phyloP scores from a whole-genome alignment of 2,888 invertebrate genomes.

The Acanthosepion lycidas region DNA sequence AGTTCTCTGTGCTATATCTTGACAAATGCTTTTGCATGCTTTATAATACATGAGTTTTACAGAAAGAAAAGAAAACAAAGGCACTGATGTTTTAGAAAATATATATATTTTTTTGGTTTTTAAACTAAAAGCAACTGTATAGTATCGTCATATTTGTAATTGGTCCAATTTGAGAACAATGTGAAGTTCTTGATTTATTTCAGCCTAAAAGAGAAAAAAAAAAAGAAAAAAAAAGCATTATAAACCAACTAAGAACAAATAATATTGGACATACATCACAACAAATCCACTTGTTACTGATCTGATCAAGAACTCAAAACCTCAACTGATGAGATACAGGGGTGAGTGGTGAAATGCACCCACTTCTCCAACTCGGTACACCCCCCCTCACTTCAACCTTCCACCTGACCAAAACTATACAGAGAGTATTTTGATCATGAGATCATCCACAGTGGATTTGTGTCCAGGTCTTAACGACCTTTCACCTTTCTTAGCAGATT shows the following conservation, averaged over 20 bases:
- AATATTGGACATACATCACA: not conserved
- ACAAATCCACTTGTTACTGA: not conserved
- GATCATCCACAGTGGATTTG: too few species aligned
- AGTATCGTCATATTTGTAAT: not conserved
- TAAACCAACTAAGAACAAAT: not conserved
- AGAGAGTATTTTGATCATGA: too few species aligned
- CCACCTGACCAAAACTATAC: too few species aligned
- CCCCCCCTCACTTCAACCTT: too few species aligned
- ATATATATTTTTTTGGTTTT: not conserved
- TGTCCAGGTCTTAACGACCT: too few species aligned
- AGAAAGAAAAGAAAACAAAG: not conserved
- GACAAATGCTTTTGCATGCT: too few species aligned
- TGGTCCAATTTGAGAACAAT: not conserved
- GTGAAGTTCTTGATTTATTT: slow-evolving; percentile 2
- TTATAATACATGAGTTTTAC: too few species aligned
- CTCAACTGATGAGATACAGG: too few species aligned
- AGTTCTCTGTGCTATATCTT: too few species aligned
- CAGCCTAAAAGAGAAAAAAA: not conserved
- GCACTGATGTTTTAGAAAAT: not conserved
- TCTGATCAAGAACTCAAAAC: not conserved
- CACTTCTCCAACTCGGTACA: too few species aligned
- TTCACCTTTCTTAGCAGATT: too few species aligned
- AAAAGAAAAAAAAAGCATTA: not conserved
- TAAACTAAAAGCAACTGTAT: not conserved
- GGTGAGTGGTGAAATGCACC: too few species aligned